Evolutionary conservation across 2,113 vertebrate species (phyloP), one percentile per base, ranked within the genome.

Genomic region (Oceanites oceanicus): DNA sequence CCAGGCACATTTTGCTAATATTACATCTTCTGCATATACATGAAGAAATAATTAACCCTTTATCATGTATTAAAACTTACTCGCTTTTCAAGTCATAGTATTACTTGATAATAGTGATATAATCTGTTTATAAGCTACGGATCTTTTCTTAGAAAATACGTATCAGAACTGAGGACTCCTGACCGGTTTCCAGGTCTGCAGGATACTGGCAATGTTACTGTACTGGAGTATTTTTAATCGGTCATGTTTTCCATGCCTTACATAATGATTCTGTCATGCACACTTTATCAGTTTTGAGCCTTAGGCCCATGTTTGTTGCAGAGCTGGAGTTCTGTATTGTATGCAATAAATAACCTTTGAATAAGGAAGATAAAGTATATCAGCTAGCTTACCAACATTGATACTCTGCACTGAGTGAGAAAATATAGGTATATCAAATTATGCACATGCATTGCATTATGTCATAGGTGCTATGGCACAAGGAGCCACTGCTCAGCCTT

Each of bases 381-480:
- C 7, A 1, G 9, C 26, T 87, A 20, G 3, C 5, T 93, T 66
- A 30, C 29, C 16, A 26, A 36, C 36, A 63, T 5, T 44, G 25
- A 17, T 36, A 47, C 7, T 40, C 19, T 42, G 14, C 15, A 47
- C 23, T 44, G 50, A 65, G 15, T 50, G 15, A 65, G 42, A 72
- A 87, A 80, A 44, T 4, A 9, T n/a, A 74, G 4, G 3, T 62
- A 18, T 56, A 62, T 72, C 15, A 36, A 72, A 59, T 36, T 30
- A 36, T 25, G 4, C 16, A 36, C 15, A 23, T 10, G 9, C 8
- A 63, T 27, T 53, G 18, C 23, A n/a, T 55, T 80, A 30, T 52
- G 12, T 21, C 38, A 10, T 34, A 34, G 0, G 0, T 63, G 13
- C 19, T 67, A 10, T 55, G 77, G 44, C 19, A 59, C 42, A 47